A percentile compares a stretch with the other conserved stretches of the same genome.
Evolutionary conservation across 2,888 invertebrate genomes (phyloP).

Genomic region (Nowickia ferox): DNA sequence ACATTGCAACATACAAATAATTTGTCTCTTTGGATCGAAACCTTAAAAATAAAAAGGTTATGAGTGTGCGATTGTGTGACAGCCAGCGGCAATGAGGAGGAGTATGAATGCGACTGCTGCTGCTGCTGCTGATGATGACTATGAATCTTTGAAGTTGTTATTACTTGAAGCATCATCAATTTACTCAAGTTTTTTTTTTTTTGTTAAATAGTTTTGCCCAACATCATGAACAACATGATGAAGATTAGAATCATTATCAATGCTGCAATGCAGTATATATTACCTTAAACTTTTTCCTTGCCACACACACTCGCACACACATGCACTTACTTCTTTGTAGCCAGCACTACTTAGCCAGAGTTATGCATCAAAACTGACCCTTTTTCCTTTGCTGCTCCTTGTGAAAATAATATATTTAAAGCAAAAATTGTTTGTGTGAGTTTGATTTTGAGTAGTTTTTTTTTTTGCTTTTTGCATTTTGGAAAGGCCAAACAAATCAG

Average conservation of each 20-base stretch:
- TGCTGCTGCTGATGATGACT: conserved; percentile 62
- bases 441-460: conserved; percentile 8
- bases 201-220: conserved; percentile 15
- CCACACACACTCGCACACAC: background rate
- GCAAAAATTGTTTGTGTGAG: conserved; percentile 28
- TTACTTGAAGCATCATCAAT: conserved; percentile 72
- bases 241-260: conserved; percentile 56
- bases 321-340: background rate
- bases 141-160: conserved; percentile 72
- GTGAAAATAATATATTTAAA: conserved; percentile 48
- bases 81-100: conserved; percentile 26
- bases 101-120: background rate
- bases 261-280: conserved; percentile 72
- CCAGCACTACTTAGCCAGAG: conserved; percentile 47
- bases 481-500: conserved; percentile 81
- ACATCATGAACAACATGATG: conserved; percentile 41
- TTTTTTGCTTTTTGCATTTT: conserved; percentile 8
- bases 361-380: conserved; percentile 70
- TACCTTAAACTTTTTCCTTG: conserved; percentile 68
- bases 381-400: conserved; percentile 53
- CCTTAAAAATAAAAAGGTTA: conserved; percentile 25
- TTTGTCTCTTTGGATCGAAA: conserved; percentile 54
- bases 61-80: background rate
- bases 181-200: conserved; percentile 46
- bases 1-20: conserved; percentile 50